Evolutionary conservation across 2,888 invertebrate species (phyloP).

Genomic region (Cataglyphis rosenhaueri): DNA sequence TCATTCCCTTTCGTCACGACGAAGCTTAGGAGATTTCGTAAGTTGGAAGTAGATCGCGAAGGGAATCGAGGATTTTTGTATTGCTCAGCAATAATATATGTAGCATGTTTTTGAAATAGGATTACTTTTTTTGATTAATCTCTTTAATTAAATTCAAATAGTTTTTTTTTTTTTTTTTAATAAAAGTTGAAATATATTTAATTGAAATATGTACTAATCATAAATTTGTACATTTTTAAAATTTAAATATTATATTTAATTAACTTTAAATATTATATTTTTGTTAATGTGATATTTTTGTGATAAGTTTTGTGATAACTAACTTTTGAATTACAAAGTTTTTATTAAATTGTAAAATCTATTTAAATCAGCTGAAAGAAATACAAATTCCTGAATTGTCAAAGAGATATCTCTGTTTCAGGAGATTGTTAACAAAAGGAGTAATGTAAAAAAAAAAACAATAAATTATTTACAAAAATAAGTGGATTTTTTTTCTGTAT

Average conservation of each 20-base stretch:
- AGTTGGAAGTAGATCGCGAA: slow-evolving; percentile 15
- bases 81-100: slow-evolving; percentile 6
- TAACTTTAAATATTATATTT: background rate
- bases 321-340: background rate
- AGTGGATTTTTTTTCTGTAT: background rate
- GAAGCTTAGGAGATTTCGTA: slow-evolving; percentile 25
- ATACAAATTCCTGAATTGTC: background rate
- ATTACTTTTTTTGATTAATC: background rate
- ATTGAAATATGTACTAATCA: background rate
- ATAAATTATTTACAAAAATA: background rate
- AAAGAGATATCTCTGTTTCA: background rate
- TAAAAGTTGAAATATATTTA: background rate
- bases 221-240: background rate
- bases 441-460: background rate
- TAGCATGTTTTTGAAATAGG: background rate
- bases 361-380: background rate
- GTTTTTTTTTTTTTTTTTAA: background rate
- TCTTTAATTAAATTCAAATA: background rate
- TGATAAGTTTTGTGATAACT: background rate
- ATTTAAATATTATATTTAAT: background rate
- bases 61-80: background rate
- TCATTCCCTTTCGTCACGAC: background rate
- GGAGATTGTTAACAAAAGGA: background rate
- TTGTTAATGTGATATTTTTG: background rate
- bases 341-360: background rate